Evolutionary conservation across 2,113 vertebrate species (phyloP).

Genomic region (Cyphomyrus plagiostoma): DNA sequence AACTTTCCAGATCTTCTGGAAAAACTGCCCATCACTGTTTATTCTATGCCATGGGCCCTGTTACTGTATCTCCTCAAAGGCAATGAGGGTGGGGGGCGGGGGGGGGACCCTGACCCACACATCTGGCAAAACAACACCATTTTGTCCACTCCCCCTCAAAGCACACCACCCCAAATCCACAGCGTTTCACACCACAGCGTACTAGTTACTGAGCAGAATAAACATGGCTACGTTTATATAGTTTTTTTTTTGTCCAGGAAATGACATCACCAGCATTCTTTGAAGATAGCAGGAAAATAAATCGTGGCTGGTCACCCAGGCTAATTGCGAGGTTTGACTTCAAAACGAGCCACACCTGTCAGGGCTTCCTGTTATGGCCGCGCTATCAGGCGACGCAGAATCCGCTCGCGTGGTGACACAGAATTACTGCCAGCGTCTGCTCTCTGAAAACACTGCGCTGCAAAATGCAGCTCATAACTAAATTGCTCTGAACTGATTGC

Average conservation of each 20-base stretch:
- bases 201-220: not conserved
- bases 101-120: not conserved
- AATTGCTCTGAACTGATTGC: not conserved
- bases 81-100: not conserved
- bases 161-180: not conserved
- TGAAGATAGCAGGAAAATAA: not conserved
- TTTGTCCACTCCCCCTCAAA: not conserved
- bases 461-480: not conserved
- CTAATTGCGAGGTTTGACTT: not conserved
- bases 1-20: not conserved
- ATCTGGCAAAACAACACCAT: not conserved
- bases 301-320: not conserved
- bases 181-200: not conserved
- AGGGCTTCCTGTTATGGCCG: conserved; percentile 2
- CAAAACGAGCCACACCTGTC: not conserved
- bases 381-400: not conserved
- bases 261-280: not conserved
- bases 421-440: not conserved
- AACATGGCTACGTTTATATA: not conserved
- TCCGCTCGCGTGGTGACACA: not conserved
- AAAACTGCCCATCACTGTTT: not conserved
- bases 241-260: not conserved
- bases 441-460: not conserved
- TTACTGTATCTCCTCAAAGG: not conserved
- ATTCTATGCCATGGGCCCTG: not conserved